Percentiles rank a stretch among this genome's conserved stretches.
These are phyloP conservation scores for Drosophila neonasuta DNA, from an alignment of 2,888 invertebrate species.

Conservation along the genomic window DNA sequence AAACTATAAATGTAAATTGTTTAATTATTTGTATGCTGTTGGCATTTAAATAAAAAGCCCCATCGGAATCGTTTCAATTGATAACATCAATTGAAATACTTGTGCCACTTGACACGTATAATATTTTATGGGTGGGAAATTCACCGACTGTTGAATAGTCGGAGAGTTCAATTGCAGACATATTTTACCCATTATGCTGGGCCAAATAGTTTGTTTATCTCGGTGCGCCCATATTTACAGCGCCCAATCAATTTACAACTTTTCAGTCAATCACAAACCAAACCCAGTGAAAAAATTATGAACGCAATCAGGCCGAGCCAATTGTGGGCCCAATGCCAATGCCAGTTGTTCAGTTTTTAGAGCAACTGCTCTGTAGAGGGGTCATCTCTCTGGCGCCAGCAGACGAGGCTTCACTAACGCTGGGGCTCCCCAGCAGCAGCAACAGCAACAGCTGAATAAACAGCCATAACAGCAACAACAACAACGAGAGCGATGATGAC, in stretches of 20 bases:
- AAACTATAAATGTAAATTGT: neutral
- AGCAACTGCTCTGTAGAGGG: slow-evolving; percentile 3
- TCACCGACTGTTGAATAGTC: slow-evolving; percentile 25
- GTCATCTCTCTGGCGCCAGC: slow-evolving; percentile 46
- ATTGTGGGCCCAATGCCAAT: slow-evolving; percentile 45
- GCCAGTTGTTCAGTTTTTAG: slow-evolving; percentile 17
- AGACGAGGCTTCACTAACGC: slow-evolving; percentile 33
- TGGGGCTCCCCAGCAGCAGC: slow-evolving; percentile 10
- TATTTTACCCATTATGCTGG: slow-evolving; percentile 15
- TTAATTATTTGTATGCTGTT: neutral
- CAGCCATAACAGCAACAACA: slow-evolving; percentile 36
- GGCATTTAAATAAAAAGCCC: neutral
- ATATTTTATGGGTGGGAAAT: neutral
- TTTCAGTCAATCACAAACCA: slow-evolving; percentile 67
- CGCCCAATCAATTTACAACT: slow-evolving; percentile 62
- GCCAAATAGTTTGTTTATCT: slow-evolving; percentile 56
- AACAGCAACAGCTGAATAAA: slow-evolving; percentile 63
- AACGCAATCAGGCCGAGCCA: slow-evolving; percentile 67
- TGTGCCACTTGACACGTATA: neutral
- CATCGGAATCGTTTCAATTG: neutral
- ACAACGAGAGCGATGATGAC: neutral
- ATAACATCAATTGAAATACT: slow-evolving; percentile 3
- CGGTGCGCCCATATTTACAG: slow-evolving; percentile 43
- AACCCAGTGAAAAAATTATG: slow-evolving; percentile 53
- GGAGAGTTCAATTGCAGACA: slow-evolving; percentile 22